Conservation (phyloP, 1,140 invertebrate species). For the Drosophila lowei region DNA sequence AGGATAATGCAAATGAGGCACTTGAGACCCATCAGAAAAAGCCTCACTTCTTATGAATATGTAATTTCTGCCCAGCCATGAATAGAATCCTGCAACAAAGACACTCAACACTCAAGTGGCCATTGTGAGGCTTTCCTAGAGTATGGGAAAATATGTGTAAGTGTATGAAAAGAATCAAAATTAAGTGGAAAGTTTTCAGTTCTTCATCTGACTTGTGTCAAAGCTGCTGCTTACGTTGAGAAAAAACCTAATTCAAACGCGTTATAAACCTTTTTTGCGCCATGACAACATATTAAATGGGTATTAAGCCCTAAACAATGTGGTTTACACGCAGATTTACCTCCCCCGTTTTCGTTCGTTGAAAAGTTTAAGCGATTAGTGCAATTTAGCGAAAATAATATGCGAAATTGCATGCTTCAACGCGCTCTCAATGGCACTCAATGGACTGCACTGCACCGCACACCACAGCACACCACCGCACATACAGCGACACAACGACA, state of each 20-base stretch:
- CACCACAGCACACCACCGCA: constrained; percentile 2
- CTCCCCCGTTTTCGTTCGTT: constrained; percentile 15
- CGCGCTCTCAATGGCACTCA: constrained; percentile 72
- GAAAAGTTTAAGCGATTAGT: constrained; percentile 78
- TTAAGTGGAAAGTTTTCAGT: constrained; percentile 49
- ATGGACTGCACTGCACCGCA: not conserved
- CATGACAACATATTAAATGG: constrained; percentile 63
- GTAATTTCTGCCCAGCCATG: constrained; percentile 43
- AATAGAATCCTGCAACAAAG: constrained; percentile 35
- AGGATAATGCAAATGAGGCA: constrained; percentile 56
- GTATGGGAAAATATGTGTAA: not conserved
- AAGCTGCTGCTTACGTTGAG: not conserved
- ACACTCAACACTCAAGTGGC: constrained; percentile 41
- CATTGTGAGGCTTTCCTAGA: constrained; percentile 18
- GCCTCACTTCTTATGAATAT: constrained; percentile 52
- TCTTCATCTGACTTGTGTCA: constrained; percentile 16
- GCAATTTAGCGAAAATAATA: constrained; percentile 81
- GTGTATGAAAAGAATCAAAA: constrained; percentile 38
- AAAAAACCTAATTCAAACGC: constrained; percentile 47
- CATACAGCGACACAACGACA: constrained; percentile 10
- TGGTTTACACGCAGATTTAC: constrained; percentile 28
- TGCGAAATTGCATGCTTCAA: constrained; percentile 71
- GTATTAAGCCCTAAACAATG: constrained; percentile 52
- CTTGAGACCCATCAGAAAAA: constrained; percentile 48
- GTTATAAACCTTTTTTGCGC: constrained; percentile 49